A percentile compares a stretch with the other conserved stretches of the same genome.
Evolutionary conservation across 2,797 vertebrate genomes (phyloP).

Genomic region (Coreius guichenoti): DNA sequence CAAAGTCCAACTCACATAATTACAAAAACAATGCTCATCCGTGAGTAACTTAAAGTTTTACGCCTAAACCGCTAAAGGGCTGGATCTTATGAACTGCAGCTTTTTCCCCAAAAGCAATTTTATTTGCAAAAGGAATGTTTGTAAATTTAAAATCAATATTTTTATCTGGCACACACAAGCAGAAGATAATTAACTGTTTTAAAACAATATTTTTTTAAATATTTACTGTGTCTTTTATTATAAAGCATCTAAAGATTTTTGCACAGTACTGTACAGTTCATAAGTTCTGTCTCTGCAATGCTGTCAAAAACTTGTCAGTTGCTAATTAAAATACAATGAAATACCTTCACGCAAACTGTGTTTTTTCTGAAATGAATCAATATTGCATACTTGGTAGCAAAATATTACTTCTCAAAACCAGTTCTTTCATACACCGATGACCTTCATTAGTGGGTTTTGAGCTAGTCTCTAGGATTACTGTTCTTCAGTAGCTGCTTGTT

Average conservation of each 20-base stretch:
- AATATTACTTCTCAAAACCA: not conserved
- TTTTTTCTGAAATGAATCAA: not conserved
- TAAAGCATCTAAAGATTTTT: not conserved
- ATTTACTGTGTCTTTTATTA: not conserved
- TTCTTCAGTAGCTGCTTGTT: not conserved
- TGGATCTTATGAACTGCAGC: no score
- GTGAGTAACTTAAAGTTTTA: no score
- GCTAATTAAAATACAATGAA: not conserved
- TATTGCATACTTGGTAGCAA: not conserved
- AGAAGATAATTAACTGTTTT: no score
- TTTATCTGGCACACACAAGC: no score
- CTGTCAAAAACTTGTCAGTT: not conserved
- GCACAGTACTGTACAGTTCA: not conserved
- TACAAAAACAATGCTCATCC: no score
- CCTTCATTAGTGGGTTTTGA: constrained; percentile 23
- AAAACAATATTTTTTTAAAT: no score
- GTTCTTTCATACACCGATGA: not conserved
- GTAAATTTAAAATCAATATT: no score
- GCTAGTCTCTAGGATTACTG: constrained; percentile 20
- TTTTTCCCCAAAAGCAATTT: no score
- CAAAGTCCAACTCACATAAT: no score
- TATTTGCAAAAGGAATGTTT: no score
- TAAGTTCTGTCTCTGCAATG: not conserved
- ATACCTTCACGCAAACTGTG: not conserved
- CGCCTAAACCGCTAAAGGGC: no score